Evolutionary conservation across 2,113 vertebrate species (phyloP), one percentile per base, ranked within the genome.

Genomic region (Pollachius pollachius): DNA sequence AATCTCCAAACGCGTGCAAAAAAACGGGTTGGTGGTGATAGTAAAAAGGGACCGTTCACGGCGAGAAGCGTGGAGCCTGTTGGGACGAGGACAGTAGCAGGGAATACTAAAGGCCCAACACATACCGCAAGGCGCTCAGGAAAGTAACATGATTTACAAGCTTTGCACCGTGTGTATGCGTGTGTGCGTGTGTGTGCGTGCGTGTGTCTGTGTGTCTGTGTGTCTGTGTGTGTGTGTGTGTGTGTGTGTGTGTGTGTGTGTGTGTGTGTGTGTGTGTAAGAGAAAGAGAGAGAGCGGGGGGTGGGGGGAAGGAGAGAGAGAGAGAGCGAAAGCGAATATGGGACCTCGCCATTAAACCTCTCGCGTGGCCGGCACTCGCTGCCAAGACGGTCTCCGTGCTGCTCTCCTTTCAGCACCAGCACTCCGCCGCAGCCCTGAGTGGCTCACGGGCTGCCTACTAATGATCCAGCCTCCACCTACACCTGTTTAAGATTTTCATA

Each of bases 341-440:
- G 41, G 41, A 48, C 41, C 41, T 48, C 41, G 41, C 41, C 41
- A 48, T 48, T 48, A 48, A 37, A 65, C 34, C 64, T 79, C 69
- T 73, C 75, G 64, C n/a, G 8, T 59, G 74, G 27, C 67, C 54
- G 2, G 56, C 9, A 30, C 30, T 30, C 59, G 56, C 11, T 85
- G 87, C 89, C 87, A 90, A 88, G 78, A 74, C 73, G 27, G 37
- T 13, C 21, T 16, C 18, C 68, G 61, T 76, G 73, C 82, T 75
- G 83, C 87, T 90, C 71, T 89, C 82, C 86, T 78, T 90, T 91
- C 86, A 92, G 89, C 85, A 89, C 84, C 81, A 48, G 41, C 41
- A 48, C 41, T 48, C 64, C 70, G 16, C 56, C 18, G 16, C 56
- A 58, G 3, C 56, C n/a, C 56, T 18, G 56, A 58, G 56, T 18